Conservation (phyloP, 2,113 vertebrate species). For the Cinclus cinclus region DNA sequence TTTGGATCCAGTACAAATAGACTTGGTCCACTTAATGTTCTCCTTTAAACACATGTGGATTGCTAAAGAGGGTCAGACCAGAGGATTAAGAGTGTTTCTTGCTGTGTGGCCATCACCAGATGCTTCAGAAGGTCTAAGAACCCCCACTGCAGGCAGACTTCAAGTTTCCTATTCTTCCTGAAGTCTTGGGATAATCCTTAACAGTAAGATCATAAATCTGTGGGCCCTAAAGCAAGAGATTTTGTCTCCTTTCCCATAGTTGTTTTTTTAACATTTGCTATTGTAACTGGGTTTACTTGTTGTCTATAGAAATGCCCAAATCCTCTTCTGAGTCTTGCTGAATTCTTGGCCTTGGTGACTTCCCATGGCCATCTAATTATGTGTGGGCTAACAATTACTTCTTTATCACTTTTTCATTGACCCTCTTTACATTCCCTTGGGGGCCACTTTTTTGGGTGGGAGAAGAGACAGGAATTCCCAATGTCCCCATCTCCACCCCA, state of each 20-base stretch:
- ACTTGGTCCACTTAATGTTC: background rate
- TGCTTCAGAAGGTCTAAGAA: slow-evolving; percentile 44
- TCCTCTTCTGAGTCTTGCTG: background rate
- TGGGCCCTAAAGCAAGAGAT: slow-evolving; percentile 25
- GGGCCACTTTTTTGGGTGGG: background rate
- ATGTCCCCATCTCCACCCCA: background rate
- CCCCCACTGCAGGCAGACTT: slow-evolving; percentile 15
- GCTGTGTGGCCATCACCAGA: slow-evolving; percentile 48
- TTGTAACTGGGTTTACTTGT: slow-evolving; percentile 4
- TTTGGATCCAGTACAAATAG: background rate
- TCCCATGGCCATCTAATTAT: background rate
- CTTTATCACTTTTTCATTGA: background rate
- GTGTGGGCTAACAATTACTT: background rate
- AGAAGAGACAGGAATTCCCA: background rate
- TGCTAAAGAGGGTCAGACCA: slow-evolving; percentile 19
- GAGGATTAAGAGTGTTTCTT: slow-evolving; percentile 21
- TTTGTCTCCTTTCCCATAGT: slow-evolving; percentile 32
- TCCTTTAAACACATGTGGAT: background rate
- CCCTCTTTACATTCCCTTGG: background rate
- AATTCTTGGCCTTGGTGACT: background rate
- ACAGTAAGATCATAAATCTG: slow-evolving; percentile 48
- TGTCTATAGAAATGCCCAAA: background rate
- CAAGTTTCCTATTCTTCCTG: slow-evolving; percentile 49
- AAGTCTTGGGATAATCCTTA: slow-evolving; percentile 40
- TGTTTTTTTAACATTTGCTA: slow-evolving; percentile 30